Evolutionary conservation across 2,888 invertebrate genomes (phyloP), one percentile per base, ranked within the genome.

Genomic region (Campaea margaritaria): DNA sequence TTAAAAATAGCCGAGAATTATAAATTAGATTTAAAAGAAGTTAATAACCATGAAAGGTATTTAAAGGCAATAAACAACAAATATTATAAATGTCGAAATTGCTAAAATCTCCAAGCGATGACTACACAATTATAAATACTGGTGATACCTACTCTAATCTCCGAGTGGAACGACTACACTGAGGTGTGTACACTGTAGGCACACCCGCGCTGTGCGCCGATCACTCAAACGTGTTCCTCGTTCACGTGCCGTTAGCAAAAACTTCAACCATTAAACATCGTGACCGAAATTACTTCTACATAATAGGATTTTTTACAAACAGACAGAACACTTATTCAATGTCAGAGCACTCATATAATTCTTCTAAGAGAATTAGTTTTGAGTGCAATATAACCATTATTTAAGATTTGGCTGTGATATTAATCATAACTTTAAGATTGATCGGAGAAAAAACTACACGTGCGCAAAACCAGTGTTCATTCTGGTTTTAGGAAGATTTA

Each of bases 231-330:
- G 51, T 36, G 68, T 61, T 50, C 49, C 15, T 16, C 34, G 13
- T 46, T 48, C 57, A 61, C 60, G 58, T 43, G 44, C 39, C 48
- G 39, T n/a, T 34, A 28, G 36, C 49, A 66, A 66, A 39, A 68
- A 64, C 58, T 53, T 53, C 41, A 48, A 41, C 52, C 38, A 55
- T 64, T 41, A 58, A 47, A 43, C 36, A 45, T 44, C 39, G 28
- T 60, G 64, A 53, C 53, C 49, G n/a, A 57, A 49, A 56, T 56
- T 14, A 49, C 39, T 14, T 10, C 7, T 43, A 48, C 34, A 48
- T 46, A 41, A 46, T 54, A 39, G 15, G 34, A 9, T 39, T 41
- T 54, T 16, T 54, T 45, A 31, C 14, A 8, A 5, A 41, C 31
- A 14, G 3, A 3, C 14, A 15, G 12, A 42, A 43, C 46, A 49